Conservation (phyloP, 2,113 vertebrate genomes). For the Taxidea taxus region DNA sequence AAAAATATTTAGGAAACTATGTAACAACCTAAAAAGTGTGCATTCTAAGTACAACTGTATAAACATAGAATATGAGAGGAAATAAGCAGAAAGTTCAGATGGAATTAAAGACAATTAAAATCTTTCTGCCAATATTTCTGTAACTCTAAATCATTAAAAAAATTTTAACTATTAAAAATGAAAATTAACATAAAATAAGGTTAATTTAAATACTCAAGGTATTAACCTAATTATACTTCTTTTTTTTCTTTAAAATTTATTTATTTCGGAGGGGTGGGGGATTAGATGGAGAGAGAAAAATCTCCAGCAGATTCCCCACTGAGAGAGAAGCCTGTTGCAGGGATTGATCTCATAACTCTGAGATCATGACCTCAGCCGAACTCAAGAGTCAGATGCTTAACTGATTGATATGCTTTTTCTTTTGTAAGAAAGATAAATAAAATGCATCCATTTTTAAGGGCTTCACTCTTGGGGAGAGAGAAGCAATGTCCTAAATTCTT, state of each 20-base stretch:
- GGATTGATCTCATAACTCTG: not conserved
- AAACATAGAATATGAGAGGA: not conserved
- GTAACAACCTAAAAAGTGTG: not conserved
- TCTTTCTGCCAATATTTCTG: not conserved
- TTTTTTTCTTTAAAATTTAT: not conserved
- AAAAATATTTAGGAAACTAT: not conserved
- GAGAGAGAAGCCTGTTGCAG: not conserved
- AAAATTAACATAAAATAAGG: not conserved
- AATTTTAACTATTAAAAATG: not conserved
- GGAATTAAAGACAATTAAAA: not conserved
- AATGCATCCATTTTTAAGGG: not conserved
- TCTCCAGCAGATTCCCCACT: not conserved
- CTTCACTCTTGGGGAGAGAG: not conserved
- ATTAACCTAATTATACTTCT: not conserved
- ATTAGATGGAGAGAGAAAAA: not conserved
- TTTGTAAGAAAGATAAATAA: conserved; percentile 28
- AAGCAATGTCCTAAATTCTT: not conserved
- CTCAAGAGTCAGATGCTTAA: not conserved
- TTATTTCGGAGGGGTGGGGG: not conserved
- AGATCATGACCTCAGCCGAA: not conserved
- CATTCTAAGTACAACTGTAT: not conserved
- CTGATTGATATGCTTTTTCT: not conserved
- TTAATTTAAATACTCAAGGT: not conserved
- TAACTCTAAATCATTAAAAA: not conserved
- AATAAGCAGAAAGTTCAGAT: not conserved